Conservation (phyloP, 2,113 vertebrate species). For the Poecile atricapillus region DNA sequence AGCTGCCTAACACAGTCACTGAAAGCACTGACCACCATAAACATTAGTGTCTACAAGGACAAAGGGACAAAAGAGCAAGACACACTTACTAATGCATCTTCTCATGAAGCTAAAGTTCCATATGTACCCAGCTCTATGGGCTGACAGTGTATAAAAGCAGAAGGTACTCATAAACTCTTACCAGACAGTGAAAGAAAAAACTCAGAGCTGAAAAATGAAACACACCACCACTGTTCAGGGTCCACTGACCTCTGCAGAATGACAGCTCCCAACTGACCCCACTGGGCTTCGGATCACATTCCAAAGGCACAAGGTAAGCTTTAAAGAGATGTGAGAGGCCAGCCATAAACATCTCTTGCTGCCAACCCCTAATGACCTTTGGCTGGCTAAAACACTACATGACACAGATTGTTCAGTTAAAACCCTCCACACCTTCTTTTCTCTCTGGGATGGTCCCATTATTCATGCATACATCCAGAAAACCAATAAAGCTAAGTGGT, state of each 20-base stretch:
- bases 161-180: neutral
- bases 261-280: neutral
- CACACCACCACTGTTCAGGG: neutral
- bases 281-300: neutral
- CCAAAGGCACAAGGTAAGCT: neutral
- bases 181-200: neutral
- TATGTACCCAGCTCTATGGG: neutral
- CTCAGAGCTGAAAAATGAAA: neutral
- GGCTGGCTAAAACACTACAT: neutral
- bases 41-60: conserved; percentile 7
- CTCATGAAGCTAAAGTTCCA: neutral
- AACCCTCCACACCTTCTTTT: neutral
- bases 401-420: neutral
- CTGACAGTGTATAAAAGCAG: neutral
- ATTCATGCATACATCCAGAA: neutral
- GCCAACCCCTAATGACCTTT: neutral
- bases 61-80: conserved; percentile 1
- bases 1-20: neutral
- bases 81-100: neutral
- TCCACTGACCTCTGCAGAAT: neutral
- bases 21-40: conserved; percentile 1
- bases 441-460: neutral
- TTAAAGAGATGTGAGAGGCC: neutral
- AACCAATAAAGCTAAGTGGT: neutral
- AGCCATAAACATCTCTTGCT: neutral